Evolutionary conservation across 1,140 invertebrate species (phyloP), one percentile per base, ranked within the genome.

Genomic region (Diploscapter pachys): DNA sequence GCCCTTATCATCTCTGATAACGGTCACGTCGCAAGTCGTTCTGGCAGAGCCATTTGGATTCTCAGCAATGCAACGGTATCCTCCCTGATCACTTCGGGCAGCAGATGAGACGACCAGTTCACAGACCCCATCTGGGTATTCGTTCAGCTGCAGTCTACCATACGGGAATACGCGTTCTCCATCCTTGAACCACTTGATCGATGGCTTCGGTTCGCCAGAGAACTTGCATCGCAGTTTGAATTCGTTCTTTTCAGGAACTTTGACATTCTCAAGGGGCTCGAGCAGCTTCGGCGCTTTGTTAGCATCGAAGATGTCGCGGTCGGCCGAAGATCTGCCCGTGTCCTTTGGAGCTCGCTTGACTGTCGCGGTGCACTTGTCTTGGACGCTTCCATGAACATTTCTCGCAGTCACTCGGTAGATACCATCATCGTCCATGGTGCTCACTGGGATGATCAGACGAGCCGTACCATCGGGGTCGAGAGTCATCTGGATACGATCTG

Each of bases 211-310:
- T 81, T 92, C 91, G 3, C 93, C 92, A 80, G 92, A 90, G 1
- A 95, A 91, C 80, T 93, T 90, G 31, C 95, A 90, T 64, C 90
- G 89, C 80, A 96, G 90, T 57, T 90, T 91, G 50, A 94, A 89
- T 57, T 88, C 90, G 80, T 94, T 92, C 56, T 91, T 91, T 86
- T 95, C 92, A 2, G 78, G 78, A 11, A 83, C 79, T 64, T 76
- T 78, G 6, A 85, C 75, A 64, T 81, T 85, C 55, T 85, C 78
- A 65, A 85, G 67, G 49, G 83, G 83, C 53, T 82, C 73, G n/a
- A 86, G 4, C 48, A 86, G 67, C 51, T 79, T 77, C 48, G 83
- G 83, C 54, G 83, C 83, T 65, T 84, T 86, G 70, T 71, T 79
- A 5, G 82, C 66, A 56, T 85, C 84, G 63, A 77, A 83, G 2